Base-by-base conservation (phyloP, 1,140 invertebrate genomes). In the Ips typographus region DNA sequence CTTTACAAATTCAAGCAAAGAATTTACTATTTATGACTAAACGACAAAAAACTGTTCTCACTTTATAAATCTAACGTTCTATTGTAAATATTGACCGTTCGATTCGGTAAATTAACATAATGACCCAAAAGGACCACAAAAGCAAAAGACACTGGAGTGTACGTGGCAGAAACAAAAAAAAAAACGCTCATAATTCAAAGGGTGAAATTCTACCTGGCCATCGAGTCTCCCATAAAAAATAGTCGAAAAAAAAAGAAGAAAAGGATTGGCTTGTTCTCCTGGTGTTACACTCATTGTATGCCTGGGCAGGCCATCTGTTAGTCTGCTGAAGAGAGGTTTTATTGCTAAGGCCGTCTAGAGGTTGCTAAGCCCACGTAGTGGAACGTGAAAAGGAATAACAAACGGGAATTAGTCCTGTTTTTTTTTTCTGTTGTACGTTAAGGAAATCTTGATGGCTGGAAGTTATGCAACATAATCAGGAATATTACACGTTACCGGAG, bases 261-360 rank as follows among this genome's bases (percentile, higher is more conserved):
- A n/a, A 51, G 44, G 36, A 63, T 49, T 65, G 36, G 47, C 51
- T 36, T 60, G 40, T 60, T 56, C 63, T 55, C 40, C 63, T 22
- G 63, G 63, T 65, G 63, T 65, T 65, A 65, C 63, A 65, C 63
- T 55, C 44, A 65, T 65, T 65, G 63, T 65, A n/a, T 52, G 55
- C 61, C 40, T 53, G 39, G 51, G 22, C 36, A 4, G 51, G 40
- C 63, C 63, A 65, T 65, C 63, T 65, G 63, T 65, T 65, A 36
- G 40, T 43, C 41, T 37, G 43, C 4, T 4, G 4, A 4, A 5
- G 37, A 2, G 41, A 51, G 39, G 40, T 56, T 56, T 56, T 55
- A 56, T 56, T 43, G 49, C 22, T 63, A 63, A 63, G 60, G 60
- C 60, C 60, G 49, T 63, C 47, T 63, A 40, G 44, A 63, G 60